These are phyloP conservation scores for Danio jaintianensis DNA, from an alignment of 2,797 vertebrate species.

Conservation along the genomic window DNA sequence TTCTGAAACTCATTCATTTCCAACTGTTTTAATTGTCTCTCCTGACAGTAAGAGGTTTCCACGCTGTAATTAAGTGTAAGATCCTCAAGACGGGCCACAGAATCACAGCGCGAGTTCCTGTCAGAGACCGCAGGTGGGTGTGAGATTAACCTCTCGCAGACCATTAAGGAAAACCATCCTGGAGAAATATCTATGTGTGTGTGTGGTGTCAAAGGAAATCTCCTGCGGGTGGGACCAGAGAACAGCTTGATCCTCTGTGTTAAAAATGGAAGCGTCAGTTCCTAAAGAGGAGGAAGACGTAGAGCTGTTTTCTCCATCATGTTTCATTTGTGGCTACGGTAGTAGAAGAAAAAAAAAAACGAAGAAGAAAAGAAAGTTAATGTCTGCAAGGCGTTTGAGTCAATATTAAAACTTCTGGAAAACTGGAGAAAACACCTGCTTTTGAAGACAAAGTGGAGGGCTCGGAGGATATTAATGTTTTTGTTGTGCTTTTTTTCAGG, in stretches of 20 bases:
- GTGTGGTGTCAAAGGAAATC: slow-evolving; percentile 35
- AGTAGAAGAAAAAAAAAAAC: slow-evolving; percentile 13
- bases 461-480: slow-evolving; percentile 57
- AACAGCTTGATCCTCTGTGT: slow-evolving; percentile 48
- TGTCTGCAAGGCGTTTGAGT: slow-evolving; percentile 45
- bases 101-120: slow-evolving; percentile 59
- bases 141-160: slow-evolving; percentile 52
- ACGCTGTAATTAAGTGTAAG: slow-evolving; percentile 62
- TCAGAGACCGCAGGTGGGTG: slow-evolving; percentile 54
- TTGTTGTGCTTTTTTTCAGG: slow-evolving; percentile 48
- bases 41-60: slow-evolving; percentile 62
- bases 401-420: slow-evolving; percentile 59
- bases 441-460: slow-evolving; percentile 43
- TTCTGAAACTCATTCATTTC: slow-evolving; percentile 52
- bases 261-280: slow-evolving; percentile 48
- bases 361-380: slow-evolving; percentile 22
- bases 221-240: slow-evolving; percentile 26
- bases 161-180: slow-evolving; percentile 52
- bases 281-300: slow-evolving; percentile 44
- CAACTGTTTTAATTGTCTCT: slow-evolving; percentile 59
- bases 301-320: slow-evolving; percentile 62
- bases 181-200: slow-evolving; percentile 37
- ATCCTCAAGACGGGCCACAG: slow-evolving; percentile 59
- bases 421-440: slow-evolving; percentile 57
- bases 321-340: slow-evolving; percentile 47